These are phyloP conservation scores for Sinosuthora webbiana DNA, from an alignment of 2,113 vertebrate genomes.

Conservation along the genomic window DNA sequence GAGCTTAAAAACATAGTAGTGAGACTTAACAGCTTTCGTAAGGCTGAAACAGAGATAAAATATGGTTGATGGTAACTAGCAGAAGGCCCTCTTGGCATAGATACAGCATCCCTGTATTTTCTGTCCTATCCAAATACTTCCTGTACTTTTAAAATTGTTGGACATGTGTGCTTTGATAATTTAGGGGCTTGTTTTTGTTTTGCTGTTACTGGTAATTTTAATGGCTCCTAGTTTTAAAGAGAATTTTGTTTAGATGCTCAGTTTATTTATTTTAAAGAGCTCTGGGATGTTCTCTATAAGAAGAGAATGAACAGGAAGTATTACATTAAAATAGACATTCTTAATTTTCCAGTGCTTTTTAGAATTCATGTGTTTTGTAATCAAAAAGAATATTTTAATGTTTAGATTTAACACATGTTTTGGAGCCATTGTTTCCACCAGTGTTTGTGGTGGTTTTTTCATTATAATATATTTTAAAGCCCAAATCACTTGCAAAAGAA, in stretches of 20 bases:
- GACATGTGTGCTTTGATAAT: neutral
- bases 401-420: neutral
- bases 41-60: neutral
- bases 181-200: neutral
- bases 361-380: neutral
- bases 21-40: slow-evolving; percentile 34
- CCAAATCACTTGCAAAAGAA: neutral
- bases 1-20: neutral
- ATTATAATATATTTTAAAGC: neutral
- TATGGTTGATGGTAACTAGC: neutral
- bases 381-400: neutral
- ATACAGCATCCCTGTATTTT: neutral
- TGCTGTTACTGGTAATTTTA: neutral
- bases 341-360: neutral
- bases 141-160: neutral
- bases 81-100: neutral
- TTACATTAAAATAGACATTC: neutral
- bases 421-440: neutral
- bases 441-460: neutral
- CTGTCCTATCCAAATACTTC: neutral
- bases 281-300: neutral
- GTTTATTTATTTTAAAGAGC: neutral
- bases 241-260: neutral
- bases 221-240: neutral
- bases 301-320: neutral